phyloP scores from a whole-genome alignment of 2,888 invertebrate genomes.

The Eupithecia pulchellata region DNA sequence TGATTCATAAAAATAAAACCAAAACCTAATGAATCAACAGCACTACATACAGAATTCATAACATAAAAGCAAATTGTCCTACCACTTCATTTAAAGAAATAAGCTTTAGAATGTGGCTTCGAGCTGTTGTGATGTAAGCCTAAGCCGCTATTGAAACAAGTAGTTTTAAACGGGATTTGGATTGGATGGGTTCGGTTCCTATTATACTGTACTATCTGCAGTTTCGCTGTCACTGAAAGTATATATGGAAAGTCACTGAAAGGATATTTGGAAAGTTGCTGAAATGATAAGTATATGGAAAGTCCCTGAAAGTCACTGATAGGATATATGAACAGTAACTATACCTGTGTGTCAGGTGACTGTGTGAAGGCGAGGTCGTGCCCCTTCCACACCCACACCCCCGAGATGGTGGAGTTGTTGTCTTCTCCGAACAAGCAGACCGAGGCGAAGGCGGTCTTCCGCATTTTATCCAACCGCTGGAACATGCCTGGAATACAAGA shows the following conservation, averaged over 20 bases:
- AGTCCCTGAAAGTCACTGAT: neutral
- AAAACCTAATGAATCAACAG: neutral
- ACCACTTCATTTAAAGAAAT: neutral
- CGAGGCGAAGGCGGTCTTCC: slow-evolving; percentile 98
- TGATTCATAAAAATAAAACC: neutral
- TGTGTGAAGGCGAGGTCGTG: slow-evolving; percentile 96
- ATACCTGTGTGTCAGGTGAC: slow-evolving; percentile 94
- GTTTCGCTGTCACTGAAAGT: too few species aligned
- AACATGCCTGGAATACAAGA: slow-evolving; percentile 91
- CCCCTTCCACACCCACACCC: slow-evolving; percentile 99
- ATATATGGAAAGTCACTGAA: too few species aligned
- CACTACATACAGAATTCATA: neutral
- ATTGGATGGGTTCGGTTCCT: too few species aligned
- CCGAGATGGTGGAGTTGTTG: slow-evolving; percentile 96
- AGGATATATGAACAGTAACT: too few species aligned
- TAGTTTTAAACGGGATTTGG: neutral
- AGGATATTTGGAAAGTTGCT: too few species aligned
- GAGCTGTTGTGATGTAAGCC: too few species aligned
- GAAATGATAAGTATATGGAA: too few species aligned
- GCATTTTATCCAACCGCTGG: slow-evolving; percentile 99
- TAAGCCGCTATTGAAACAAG: too few species aligned
- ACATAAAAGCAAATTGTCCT: neutral
- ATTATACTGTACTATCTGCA: too few species aligned
- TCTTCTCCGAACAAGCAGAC: slow-evolving; percentile 97
- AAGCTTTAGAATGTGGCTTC: neutral